Conservation (phyloP, 2,113 vertebrate genomes). For the Lycocorax pyrrhopterus region DNA sequence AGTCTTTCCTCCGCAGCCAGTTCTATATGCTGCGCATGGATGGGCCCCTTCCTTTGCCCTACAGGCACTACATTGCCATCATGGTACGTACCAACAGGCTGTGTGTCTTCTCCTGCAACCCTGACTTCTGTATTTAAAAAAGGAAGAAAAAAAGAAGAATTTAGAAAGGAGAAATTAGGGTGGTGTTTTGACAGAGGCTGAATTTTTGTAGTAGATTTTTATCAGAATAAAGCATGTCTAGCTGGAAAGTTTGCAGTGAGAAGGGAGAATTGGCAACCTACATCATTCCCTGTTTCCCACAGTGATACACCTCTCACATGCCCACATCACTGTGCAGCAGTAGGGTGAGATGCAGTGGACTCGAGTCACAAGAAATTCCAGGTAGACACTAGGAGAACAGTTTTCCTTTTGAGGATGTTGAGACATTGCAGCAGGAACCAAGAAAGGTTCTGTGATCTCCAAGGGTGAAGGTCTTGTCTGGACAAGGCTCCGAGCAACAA, state of each 20-base stretch:
- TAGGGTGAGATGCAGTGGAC: neutral
- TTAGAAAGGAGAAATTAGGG: neutral
- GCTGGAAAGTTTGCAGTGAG: neutral
- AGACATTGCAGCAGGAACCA: neutral
- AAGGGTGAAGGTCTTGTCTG: neutral
- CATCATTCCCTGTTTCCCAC: neutral
- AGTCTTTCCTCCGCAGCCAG: slow-evolving; percentile 83
- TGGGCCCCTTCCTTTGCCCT: slow-evolving; percentile 80
- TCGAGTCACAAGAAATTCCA: neutral
- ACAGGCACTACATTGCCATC: slow-evolving; percentile 85
- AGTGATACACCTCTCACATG: neutral
- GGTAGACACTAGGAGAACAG: neutral
- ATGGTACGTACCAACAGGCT: slow-evolving; percentile 69
- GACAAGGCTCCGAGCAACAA: neutral
- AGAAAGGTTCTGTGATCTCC: neutral
- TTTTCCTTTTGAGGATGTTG: neutral
- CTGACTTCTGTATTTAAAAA: neutral
- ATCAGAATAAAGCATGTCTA: neutral
- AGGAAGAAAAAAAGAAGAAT: neutral
- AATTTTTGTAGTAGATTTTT: neutral
- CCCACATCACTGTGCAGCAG: neutral
- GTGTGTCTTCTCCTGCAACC: neutral
- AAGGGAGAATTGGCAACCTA: neutral
- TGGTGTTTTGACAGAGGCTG: neutral
- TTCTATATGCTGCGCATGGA: slow-evolving; percentile 86